Base-by-base conservation (phyloP, 1,140 invertebrate species). In the Heliconius hewitsoni region DNA sequence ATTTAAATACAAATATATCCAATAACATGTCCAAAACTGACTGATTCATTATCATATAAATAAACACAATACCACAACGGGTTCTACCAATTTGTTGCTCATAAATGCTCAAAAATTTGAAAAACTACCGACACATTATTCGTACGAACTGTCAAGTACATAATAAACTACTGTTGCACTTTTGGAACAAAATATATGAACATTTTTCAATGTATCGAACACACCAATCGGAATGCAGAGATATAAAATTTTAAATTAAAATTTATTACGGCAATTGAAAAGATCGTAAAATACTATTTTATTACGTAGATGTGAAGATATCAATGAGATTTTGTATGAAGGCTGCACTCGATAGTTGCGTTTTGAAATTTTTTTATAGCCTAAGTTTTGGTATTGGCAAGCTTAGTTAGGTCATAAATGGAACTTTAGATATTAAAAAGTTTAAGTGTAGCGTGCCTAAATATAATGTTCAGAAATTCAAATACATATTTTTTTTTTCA, bases 161-260 rank as follows among this genome's bases (percentile, higher is more conserved):
- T 60, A 76, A 76, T 76, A 39, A 76, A 76, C 74, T 76, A 57
- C 52, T 60, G 74, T 76, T 76, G 19, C 37, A 76, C 74, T 76
- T 76, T 70, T 66, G 74, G 66, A 76, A 76, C 57, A 76, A 76
- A 75, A 76, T 70, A 76, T 39, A 70, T 13, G 52, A 76, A 34
- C 57, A 78, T 78, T 78, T 78, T 74, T 74, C 77, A 74, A 74
- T 74, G 74, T 46, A 74, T 73, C 34, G 57, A 55, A 42, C 73
- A 73, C 19, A 39, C 42, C 77, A 79, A 79, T 79, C 73, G 73
- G 39, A 79, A 71, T 66, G 77, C 52, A 74, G 77, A 23, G 77
- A 74, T 50, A 79, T 79, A 79, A 74, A 74, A 79, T 79, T 71
- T 79, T 74, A 79, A 79, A 74, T 74, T 74, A 76, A 76, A 76